A percentile compares a stretch with the other conserved stretches of the same genome.
phyloP scores from a whole-genome alignment of 1,140 invertebrate species.

The Lanistes nyassanus region DNA sequence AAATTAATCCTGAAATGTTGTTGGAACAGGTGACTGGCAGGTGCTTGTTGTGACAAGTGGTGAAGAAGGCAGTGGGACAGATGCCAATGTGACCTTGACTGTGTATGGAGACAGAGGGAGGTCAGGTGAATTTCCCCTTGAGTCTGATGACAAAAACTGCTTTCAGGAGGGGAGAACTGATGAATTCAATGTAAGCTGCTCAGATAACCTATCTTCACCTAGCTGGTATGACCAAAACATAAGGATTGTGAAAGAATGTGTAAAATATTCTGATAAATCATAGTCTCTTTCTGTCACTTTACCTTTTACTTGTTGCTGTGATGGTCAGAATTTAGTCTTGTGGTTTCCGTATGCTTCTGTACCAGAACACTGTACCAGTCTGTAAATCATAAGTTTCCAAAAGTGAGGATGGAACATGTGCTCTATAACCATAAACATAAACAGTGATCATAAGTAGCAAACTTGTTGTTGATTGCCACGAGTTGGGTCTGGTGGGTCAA shows the following conservation, averaged over 20 bases:
- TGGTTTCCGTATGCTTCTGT: not conserved
- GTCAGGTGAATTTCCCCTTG: conserved; percentile 50
- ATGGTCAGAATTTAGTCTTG: not conserved
- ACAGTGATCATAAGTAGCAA: no score
- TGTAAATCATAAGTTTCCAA: no score
- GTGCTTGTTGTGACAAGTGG: conserved; percentile 40
- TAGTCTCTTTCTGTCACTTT: not conserved
- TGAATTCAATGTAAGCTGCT: conserved; percentile 55
- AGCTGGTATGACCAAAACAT: no score
- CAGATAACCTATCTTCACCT: no score
- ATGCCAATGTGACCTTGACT: conserved; percentile 58
- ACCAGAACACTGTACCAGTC: no score
- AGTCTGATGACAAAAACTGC: conserved; percentile 34
- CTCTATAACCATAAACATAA: no score
- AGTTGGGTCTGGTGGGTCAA: no score
- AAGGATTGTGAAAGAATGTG: no score
- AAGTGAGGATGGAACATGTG: no score
- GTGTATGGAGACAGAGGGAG: conserved; percentile 59
- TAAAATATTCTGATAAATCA: no score
- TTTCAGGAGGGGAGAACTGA: conserved; percentile 55
- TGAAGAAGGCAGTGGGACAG: conserved; percentile 49
- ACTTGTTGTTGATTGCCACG: no score
- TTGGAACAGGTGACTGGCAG: conserved; percentile 51
- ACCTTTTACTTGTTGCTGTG: not conserved
- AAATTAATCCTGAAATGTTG: not conserved